Base-by-base conservation (phyloP, 2,113 vertebrate genomes). In the Spilogale gracilis region DNA sequence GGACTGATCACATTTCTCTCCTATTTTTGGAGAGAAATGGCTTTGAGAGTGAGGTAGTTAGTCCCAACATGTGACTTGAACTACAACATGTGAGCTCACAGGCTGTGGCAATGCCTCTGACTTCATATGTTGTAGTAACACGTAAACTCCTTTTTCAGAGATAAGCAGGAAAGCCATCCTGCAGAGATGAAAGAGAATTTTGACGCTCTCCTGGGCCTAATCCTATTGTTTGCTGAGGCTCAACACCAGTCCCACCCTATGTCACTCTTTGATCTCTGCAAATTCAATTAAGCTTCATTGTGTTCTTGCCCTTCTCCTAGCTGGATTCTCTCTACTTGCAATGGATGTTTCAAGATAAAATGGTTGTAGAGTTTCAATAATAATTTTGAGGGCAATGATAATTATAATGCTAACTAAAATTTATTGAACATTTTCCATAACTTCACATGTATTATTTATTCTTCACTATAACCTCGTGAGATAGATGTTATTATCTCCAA, bases 391-490 rank as follows among this genome's bases (percentile, higher is more conserved):
- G 8, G 8, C 9, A 85, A 7, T 25, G 38, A 58, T 84, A 48
- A 71, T 25, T 81, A 73, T 25, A 65, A 54, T 27, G 20, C 81
- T 83, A 89, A 13, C 5, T 69, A 73, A 90, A 8, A 58, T 20
- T 61, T 80, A 61, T 45, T 80, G 18, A 92, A 13, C 12, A 80
- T 69, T 96, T 96, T 91, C 43, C 14, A 81, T 30, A 76, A 5
- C 7, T 88, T 91, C 48, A 8, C 5, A 73, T 9, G 7, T 82
- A 80, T 87, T 3, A 54, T 86, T 86, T 86, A 85, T 82, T 95
- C 20, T 84, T 93, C 67, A 87, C 23, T 89, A 17, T 89, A 76
- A 89, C 10, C 54, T 83, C 7, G 25, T 61, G 6, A 71, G 12
- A 69, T 20, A 52, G 12, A 9, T 89, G 7, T 9, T 69, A 69